Percentiles rank a stretch among this genome's conserved stretches.
Conservation (phyloP, 2,888 invertebrate genomes). For the Dendrolimus pini region DNA sequence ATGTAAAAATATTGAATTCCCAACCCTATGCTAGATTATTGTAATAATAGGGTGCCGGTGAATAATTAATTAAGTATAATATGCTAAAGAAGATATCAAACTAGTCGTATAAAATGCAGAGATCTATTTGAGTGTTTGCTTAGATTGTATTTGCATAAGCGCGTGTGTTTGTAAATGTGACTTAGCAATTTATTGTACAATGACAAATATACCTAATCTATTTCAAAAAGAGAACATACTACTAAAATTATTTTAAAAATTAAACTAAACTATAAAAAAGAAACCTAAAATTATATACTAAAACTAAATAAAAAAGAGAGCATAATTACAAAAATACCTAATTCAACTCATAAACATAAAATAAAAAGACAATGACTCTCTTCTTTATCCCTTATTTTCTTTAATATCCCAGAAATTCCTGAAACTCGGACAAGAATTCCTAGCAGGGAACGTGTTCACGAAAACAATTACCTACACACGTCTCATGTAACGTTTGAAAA, state of each 20-base stretch:
- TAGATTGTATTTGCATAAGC: no score
- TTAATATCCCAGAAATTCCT: neutral
- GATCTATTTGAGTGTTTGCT: no score
- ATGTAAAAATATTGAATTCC: no score
- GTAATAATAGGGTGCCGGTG: no score
- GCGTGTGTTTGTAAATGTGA: neutral
- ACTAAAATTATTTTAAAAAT: neutral
- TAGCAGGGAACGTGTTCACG: slow-evolving; percentile 13
- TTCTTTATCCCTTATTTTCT: neutral
- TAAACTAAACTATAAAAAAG: neutral
- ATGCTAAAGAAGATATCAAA: no score
- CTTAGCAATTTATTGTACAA: neutral
- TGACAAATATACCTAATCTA: neutral
- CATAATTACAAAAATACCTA: neutral
- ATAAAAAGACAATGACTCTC: neutral
- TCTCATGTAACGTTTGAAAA: slow-evolving; percentile 38
- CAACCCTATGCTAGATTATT: no score
- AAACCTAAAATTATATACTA: no score
- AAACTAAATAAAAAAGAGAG: no score
- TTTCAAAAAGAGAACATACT: no score
- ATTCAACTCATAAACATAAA: neutral
- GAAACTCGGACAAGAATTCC: slow-evolving; percentile 4
- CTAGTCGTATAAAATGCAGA: no score
- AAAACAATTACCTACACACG: slow-evolving; percentile 50
- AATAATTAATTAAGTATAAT: no score